A percentile compares a stretch with the other conserved stretches of the same genome.
These are phyloP conservation scores for Galbula dea DNA, from an alignment of 2,113 vertebrate genomes.

Conservation along the genomic window DNA sequence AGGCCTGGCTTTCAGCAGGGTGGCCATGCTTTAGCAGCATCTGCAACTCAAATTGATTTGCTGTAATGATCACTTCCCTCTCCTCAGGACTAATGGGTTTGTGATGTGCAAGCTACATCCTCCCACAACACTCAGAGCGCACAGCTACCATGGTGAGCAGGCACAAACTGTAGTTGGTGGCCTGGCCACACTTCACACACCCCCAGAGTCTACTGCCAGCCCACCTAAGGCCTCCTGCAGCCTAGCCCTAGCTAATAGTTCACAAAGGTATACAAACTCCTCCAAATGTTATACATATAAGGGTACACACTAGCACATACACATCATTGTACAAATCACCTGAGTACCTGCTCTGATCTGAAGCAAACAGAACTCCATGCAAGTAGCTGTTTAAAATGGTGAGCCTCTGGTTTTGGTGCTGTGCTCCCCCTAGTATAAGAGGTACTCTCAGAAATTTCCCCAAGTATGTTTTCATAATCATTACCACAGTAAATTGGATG, in stretches of 20 bases:
- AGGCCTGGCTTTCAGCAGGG: neutral
- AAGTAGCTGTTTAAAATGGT: neutral
- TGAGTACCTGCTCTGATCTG: no score
- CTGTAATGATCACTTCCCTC: neutral
- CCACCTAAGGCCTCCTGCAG: neutral
- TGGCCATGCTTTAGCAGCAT: neutral
- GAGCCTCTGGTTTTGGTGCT: neutral
- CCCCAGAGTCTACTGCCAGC: neutral
- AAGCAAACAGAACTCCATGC: neutral
- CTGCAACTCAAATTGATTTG: neutral
- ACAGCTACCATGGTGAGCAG: rapidly evolving
- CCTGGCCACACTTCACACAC: neutral
- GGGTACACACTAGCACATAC: neutral
- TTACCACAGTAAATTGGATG: neutral
- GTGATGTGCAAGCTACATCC: neutral
- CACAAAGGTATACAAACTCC: neutral
- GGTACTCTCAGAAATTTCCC: neutral
- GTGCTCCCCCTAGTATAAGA: neutral
- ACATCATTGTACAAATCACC: neutral
- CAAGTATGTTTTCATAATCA: neutral
- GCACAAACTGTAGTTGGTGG: neutral
- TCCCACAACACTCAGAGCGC: neutral
- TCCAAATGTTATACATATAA: neutral
- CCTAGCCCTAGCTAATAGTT: neutral
- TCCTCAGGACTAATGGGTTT: neutral